phyloP scores from a whole-genome alignment of 2,113 vertebrate genomes.

The Nerophis ophidion region DNA sequence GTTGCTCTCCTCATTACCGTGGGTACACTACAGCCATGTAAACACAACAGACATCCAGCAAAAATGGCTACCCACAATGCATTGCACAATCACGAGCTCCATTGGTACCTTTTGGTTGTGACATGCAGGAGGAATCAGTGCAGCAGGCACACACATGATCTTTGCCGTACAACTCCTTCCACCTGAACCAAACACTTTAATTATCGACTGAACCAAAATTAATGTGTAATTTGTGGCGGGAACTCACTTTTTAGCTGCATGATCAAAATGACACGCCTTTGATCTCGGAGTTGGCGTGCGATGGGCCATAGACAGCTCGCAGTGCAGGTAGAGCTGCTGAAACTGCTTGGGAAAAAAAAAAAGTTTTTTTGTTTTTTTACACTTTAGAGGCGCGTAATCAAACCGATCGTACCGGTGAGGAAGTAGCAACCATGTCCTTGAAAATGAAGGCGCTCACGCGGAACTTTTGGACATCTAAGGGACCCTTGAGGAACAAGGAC shows the following conservation, averaged over 20 bases:
- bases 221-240: background rate
- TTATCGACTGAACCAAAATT: background rate
- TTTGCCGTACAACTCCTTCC: slow-evolving; percentile 55
- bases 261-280: slow-evolving; percentile 62
- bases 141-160: slow-evolving; percentile 57
- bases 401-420: slow-evolving; percentile 28
- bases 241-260: slow-evolving; percentile 7
- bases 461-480: slow-evolving; percentile 38
- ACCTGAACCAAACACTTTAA: slow-evolving; percentile 40
- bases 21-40: too few relatives aligned
- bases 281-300: slow-evolving; percentile 17
- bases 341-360: background rate
- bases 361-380: too few relatives aligned
- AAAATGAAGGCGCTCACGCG: slow-evolving; percentile 52
- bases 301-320: slow-evolving; percentile 38
- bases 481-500: slow-evolving; percentile 42
- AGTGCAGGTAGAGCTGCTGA: slow-evolving; percentile 64
- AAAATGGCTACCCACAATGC: too few relatives aligned
- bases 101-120: slow-evolving; percentile 22
- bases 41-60: too few relatives aligned
- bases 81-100: too few relatives aligned
- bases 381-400: background rate
- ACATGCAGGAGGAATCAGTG: slow-evolving; percentile 22
- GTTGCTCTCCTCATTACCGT: too few relatives aligned
- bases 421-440: background rate